These are phyloP conservation scores for Aradophagus sp. DNA, from an alignment of 1,140 invertebrate genomes.

Conservation along the genomic window DNA sequence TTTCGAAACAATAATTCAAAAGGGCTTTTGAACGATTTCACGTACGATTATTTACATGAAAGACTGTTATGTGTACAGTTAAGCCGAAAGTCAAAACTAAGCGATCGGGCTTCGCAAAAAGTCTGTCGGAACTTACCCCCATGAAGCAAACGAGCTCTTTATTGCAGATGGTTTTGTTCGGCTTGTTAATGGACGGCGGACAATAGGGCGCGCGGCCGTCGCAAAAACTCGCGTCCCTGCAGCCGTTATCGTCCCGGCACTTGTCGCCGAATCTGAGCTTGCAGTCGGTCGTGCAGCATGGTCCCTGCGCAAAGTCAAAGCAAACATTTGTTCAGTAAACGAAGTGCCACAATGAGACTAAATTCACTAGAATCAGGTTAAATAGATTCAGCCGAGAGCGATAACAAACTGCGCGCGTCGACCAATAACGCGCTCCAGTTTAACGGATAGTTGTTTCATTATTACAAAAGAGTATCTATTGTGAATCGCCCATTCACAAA, in stretches of 20 bases:
- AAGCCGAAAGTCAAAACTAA: no score
- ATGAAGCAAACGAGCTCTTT: conserved; percentile 95
- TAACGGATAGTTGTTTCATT: conserved; percentile 27
- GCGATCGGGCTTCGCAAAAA: conserved; percentile 10
- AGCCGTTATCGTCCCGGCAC: conserved; percentile 95
- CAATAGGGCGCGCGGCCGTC: conserved; percentile 88
- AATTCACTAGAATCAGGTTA: conserved; percentile 53
- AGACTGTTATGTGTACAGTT: no score
- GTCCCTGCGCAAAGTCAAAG: conserved; percentile 81
- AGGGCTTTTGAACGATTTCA: no score
- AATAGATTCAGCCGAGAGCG: conserved; percentile 45
- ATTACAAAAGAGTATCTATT: conserved; percentile 17
- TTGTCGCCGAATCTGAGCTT: conserved; percentile 88
- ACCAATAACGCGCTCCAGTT: conserved; percentile 26
- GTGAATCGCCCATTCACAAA: no score
- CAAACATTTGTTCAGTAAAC: conserved; percentile 58
- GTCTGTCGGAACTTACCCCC: conserved; percentile 82
- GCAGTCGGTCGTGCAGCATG: conserved; percentile 94
- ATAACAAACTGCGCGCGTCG: conserved; percentile 45
- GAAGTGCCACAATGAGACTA: conserved; percentile 54
- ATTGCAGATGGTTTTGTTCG: conserved; percentile 95
- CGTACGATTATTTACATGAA: no score
- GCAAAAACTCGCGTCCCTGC: conserved; percentile 91
- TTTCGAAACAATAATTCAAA: no score
- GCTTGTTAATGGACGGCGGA: conserved; percentile 92